Evolutionary conservation across 2,888 invertebrate species (phyloP).

Genomic region (Rhopalosiphum nymphaeae): DNA sequence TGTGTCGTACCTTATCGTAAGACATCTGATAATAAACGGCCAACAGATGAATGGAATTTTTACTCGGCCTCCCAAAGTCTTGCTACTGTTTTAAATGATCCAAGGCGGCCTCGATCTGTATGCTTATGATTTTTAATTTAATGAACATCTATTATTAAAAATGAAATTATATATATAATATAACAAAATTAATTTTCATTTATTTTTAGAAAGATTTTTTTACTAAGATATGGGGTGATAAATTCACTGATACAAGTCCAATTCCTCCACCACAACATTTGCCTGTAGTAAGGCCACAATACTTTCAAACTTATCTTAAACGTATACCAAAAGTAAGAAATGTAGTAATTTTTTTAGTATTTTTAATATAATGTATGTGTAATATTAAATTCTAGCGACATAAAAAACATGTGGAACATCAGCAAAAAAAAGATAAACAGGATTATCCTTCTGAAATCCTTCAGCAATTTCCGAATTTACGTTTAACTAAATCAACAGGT

Average conservation of each 20-base stretch:
- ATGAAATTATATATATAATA: neutral
- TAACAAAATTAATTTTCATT: neutral
- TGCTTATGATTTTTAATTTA: slow-evolving; percentile 68
- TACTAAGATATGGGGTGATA: slow-evolving; percentile 97
- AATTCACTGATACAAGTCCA: slow-evolving; percentile 86
- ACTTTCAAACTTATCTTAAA: slow-evolving; percentile 89
- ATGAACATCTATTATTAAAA: neutral
- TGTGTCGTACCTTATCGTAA: slow-evolving; percentile 48
- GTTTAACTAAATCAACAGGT: slow-evolving; percentile 71
- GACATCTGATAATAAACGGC: slow-evolving; percentile 69
- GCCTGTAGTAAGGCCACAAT: slow-evolving; percentile 84
- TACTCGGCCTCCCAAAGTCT: slow-evolving; percentile 94
- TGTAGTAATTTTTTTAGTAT: neutral
- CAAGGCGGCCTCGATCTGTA: slow-evolving; percentile 88
- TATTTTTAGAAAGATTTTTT: slow-evolving; percentile 80
- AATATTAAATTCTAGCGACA: slow-evolving; percentile 70
- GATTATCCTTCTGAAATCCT: slow-evolving; percentile 69
- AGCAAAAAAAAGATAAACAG: slow-evolving; percentile 48
- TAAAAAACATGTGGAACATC: slow-evolving; percentile 72
- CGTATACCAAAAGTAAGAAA: slow-evolving; percentile 75
- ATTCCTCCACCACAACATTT: slow-evolving; percentile 84
- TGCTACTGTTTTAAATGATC: slow-evolving; percentile 96
- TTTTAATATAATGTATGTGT: neutral
- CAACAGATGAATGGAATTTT: slow-evolving; percentile 79
- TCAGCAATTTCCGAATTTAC: slow-evolving; percentile 71